Conservation (phyloP, 2,113 vertebrate species). For the Silurus meridionalis region DNA sequence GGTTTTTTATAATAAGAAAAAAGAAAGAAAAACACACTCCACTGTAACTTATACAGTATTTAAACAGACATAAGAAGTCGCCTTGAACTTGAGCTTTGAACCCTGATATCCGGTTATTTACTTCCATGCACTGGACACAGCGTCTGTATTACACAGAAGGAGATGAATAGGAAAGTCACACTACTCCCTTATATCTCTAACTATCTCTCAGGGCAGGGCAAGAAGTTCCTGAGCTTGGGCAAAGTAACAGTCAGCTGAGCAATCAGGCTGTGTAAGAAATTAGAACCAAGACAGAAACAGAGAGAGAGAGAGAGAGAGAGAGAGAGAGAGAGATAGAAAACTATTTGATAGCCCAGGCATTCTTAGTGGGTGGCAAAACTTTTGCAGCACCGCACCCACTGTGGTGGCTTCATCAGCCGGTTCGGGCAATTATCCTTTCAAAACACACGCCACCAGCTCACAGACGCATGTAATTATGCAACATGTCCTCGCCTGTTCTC, state of each 20-base stretch:
- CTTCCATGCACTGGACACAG: constrained; percentile 18
- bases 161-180: neutral
- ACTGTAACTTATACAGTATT: neutral
- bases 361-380: constrained; percentile 52
- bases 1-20: neutral
- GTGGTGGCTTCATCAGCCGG: constrained; percentile 37
- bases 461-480: constrained; percentile 54
- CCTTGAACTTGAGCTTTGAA: constrained; percentile 15
- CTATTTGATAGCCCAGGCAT: constrained; percentile 28
- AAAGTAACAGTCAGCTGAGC: constrained; percentile 34
- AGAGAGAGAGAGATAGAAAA: constrained; percentile 12
- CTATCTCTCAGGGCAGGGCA: constrained; percentile 14
- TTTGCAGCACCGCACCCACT: constrained; percentile 36
- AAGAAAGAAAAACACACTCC: neutral
- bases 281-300: neutral
- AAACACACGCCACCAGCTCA: constrained; percentile 48
- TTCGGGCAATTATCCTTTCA: constrained; percentile 55
- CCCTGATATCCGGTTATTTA: neutral
- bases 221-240: neutral
- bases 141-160: constrained; percentile 1
- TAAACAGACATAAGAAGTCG: constrained; percentile 19
- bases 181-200: neutral
- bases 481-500: constrained; percentile 52
- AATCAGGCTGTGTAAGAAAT: constrained; percentile 20
- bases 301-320: constrained; percentile 5